Percentiles rank a stretch among this genome's conserved stretches.
Evolutionary conservation across 1,140 invertebrate genomes (phyloP).

Genomic region (Aradophagus sp.): DNA sequence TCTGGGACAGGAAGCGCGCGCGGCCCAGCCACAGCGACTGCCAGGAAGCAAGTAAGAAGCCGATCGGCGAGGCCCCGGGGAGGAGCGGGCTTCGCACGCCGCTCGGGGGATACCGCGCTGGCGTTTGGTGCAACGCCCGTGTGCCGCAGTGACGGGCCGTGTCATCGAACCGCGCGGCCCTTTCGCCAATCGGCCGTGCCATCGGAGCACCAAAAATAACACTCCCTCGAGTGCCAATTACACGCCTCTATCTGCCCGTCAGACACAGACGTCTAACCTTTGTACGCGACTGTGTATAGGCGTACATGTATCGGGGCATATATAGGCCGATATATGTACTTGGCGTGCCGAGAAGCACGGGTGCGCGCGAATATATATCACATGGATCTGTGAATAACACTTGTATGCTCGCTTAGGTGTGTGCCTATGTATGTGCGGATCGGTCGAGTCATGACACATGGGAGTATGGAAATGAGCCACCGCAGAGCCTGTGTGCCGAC

Average conservation of each 20-base stretch:
- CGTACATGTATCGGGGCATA: slow-evolving; percentile 9
- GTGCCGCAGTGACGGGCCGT: slow-evolving; percentile 41
- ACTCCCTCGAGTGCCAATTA: slow-evolving; percentile 8
- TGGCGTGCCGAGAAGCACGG: too few species aligned
- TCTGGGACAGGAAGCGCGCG: slow-evolving; percentile 12
- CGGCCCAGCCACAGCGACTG: slow-evolving; percentile 1
- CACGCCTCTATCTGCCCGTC: not conserved
- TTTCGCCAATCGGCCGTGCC: slow-evolving; percentile 12
- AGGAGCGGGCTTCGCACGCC: too few species aligned
- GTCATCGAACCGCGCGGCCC: slow-evolving; percentile 30
- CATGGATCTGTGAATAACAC: too few species aligned
- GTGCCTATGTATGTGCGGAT: too few species aligned
- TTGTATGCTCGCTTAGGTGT: too few species aligned
- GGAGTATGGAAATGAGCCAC: too few species aligned
- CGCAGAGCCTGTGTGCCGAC: too few species aligned
- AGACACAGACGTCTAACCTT: not conserved
- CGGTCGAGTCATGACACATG: too few species aligned
- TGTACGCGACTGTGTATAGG: not conserved
- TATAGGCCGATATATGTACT: too few species aligned
- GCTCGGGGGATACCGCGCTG: too few species aligned
- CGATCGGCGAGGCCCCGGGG: not conserved
- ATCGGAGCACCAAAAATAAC: slow-evolving; percentile 12
- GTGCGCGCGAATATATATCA: too few species aligned
- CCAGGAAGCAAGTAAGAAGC: slow-evolving; percentile 23
- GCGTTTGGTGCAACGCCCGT: slow-evolving; percentile 43